Conservation (phyloP, 2,888 invertebrate species). For the Trachelus stipa region DNA sequence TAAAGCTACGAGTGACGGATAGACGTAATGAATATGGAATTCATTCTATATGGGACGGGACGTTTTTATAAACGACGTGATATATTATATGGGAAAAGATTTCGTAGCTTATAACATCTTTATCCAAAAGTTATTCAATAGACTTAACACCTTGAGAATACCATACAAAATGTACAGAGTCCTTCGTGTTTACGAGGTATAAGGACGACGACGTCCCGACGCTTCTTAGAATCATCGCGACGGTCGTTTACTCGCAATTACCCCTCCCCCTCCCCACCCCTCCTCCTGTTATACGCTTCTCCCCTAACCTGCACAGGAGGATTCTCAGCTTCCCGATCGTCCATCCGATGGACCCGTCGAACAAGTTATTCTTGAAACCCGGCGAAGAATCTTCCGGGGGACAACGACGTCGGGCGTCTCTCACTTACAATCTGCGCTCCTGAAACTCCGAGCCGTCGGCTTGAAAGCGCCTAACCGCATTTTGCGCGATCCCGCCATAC, state of each 20-base stretch:
- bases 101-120: neutral
- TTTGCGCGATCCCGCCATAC: constrained; percentile 54
- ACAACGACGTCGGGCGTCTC: neutral
- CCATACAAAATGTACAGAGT: neutral
- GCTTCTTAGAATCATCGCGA: neutral
- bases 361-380: neutral
- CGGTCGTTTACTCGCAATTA: neutral
- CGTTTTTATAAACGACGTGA: neutral
- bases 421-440: neutral
- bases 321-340: neutral
- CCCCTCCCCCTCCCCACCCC: neutral
- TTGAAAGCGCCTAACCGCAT: constrained; percentile 33
- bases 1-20: neutral
- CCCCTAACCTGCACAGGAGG: neutral
- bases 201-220: neutral
- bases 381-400: neutral
- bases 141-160: neutral
- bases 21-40: neutral
- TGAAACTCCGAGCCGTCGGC: constrained; percentile 3
- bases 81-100: neutral
- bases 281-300: neutral
- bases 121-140: neutral
- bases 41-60: neutral
- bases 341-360: neutral
- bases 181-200: neutral